phyloP scores from a whole-genome alignment of 2,113 vertebrate species.

The Vulpes lagopus region DNA sequence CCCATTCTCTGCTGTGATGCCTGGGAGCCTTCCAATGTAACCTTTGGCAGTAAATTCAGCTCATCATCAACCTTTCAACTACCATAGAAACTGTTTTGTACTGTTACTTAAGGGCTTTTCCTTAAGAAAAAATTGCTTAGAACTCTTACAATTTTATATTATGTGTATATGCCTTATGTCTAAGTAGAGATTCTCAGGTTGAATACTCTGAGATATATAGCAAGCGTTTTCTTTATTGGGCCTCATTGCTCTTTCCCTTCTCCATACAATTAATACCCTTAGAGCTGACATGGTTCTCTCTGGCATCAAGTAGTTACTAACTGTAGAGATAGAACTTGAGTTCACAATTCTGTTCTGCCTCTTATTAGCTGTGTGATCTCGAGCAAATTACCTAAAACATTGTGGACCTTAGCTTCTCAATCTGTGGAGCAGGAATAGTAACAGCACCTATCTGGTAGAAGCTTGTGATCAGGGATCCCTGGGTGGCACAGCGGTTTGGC shows the following conservation, averaged over 20 bases:
- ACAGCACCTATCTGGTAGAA: background rate
- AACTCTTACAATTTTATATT: conserved; percentile 1
- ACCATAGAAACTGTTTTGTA: background rate
- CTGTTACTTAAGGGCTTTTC: conserved; percentile 49
- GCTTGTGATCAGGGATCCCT: background rate
- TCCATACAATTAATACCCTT: background rate
- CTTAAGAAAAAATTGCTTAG: conserved; percentile 1
- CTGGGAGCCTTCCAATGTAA: conserved; percentile 42
- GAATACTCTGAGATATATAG: background rate
- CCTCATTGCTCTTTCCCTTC: background rate
- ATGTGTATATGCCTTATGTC: background rate
- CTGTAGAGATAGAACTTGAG: background rate
- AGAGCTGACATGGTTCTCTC: background rate
- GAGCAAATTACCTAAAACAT: background rate
- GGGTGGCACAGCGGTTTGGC: no score
- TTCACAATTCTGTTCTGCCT: background rate
- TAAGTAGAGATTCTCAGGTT: background rate
- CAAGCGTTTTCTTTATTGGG: background rate
- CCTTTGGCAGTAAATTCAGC: conserved; percentile 61
- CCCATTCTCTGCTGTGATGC: background rate
- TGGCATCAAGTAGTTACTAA: background rate
- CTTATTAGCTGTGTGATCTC: background rate
- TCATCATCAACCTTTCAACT: conserved; percentile 29
- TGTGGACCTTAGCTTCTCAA: background rate
- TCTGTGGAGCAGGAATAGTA: background rate